These are phyloP conservation scores for Hyphantria cunea DNA, from an alignment of 1,140 invertebrate species.

Conservation along the genomic window DNA sequence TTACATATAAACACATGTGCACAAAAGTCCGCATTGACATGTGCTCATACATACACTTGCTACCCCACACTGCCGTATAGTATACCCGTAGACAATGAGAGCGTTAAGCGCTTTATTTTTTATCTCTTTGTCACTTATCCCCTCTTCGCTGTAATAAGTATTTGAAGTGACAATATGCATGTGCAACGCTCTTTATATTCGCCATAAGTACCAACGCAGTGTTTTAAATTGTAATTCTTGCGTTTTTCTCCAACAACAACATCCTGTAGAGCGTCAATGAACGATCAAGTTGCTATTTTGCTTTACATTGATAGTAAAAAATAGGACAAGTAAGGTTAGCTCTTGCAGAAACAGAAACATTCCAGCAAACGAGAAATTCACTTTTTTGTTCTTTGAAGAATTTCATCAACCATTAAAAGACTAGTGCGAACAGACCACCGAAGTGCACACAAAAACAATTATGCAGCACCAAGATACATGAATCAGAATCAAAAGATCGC, in stretches of 20 bases:
- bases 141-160: conserved; percentile 43
- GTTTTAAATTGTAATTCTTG: conserved; percentile 4
- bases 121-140: conserved; percentile 58
- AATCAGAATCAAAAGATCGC: conserved; percentile 33
- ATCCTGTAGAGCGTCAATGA: conserved; percentile 12
- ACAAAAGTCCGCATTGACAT: conserved; percentile 19
- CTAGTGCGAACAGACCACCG: conserved; percentile 62
- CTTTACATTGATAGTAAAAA: conserved; percentile 20
- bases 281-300: conserved; percentile 6
- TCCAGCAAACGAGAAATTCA: conserved; percentile 43
- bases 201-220: conserved; percentile 9
- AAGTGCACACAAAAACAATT: conserved; percentile 64
- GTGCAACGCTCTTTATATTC: conserved; percentile 42
- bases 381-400: conserved; percentile 49
- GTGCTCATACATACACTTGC: conserved; percentile 39
- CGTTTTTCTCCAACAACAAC: conserved; percentile 17
- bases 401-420: conserved; percentile 60
- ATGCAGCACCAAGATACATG: conserved; percentile 39
- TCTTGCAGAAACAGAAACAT: conserved; percentile 39
- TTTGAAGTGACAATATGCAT: conserved; percentile 46
- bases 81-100: conserved; percentile 64
- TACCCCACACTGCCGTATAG: conserved; percentile 57
- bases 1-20: conserved; percentile 44
- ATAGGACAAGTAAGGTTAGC: conserved; percentile 29
- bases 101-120: conserved; percentile 76